Evolutionary conservation across 2,888 invertebrate species (phyloP).

Genomic region (Podabrus alpinus): DNA sequence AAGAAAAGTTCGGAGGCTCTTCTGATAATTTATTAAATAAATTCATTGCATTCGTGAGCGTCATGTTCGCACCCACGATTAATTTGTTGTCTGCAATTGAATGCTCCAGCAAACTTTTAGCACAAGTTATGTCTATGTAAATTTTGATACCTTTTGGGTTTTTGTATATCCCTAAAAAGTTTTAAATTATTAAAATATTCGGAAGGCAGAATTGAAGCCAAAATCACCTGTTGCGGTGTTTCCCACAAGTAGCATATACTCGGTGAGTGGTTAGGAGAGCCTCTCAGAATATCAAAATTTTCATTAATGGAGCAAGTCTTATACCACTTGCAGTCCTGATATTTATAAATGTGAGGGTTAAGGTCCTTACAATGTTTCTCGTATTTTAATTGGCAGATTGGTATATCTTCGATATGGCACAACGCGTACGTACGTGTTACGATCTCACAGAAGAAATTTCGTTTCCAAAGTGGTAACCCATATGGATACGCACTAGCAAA

Average conservation of each 20-base stretch:
- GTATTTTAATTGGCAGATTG: constrained; percentile 52
- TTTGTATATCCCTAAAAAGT: constrained; percentile 55
- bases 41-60: constrained; percentile 61
- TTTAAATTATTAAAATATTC: background rate
- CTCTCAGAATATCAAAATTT: constrained; percentile 61
- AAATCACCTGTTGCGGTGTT: constrained; percentile 73
- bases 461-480: too few relatives aligned
- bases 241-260: constrained; percentile 69
- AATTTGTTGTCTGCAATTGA: constrained; percentile 55
- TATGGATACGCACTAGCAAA: too few relatives aligned
- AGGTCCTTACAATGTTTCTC: constrained; percentile 40
- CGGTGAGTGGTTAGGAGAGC: constrained; percentile 47
- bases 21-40: constrained; percentile 54
- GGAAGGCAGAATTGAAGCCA: constrained; percentile 22
- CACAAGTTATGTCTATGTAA: constrained; percentile 66
- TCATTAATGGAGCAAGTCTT: constrained; percentile 61
- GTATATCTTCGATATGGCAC: constrained; percentile 56
- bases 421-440: too few relatives aligned
- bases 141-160: constrained; percentile 56
- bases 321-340: constrained; percentile 59
- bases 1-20: constrained; percentile 60
- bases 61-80: constrained; percentile 64
- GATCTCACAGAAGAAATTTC: too few relatives aligned
- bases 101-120: constrained; percentile 61
- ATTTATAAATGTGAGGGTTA: constrained; percentile 49